Evolutionary conservation across 2,113 vertebrate species (phyloP), one percentile per base, ranked within the genome.

Genomic region (Oplegnathus fasciatus): DNA sequence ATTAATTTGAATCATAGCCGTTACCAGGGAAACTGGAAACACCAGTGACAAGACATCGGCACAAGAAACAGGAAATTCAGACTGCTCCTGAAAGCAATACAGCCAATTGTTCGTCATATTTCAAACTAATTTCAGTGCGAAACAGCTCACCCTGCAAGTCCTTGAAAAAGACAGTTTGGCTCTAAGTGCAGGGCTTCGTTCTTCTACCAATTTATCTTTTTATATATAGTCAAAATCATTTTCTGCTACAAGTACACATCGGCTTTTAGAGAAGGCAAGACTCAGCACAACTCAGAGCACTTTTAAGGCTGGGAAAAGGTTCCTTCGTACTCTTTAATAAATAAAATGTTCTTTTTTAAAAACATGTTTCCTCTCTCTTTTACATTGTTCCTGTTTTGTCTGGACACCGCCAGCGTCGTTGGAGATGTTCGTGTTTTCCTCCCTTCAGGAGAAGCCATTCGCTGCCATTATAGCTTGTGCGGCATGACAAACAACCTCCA

Each of bases 281-380:
- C 30, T 52, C 60, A n/a, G 81, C n/a, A 50, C 50, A 61, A 30
- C 61, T 69, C 14, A 0, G 40, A 9, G 37, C 44, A 24, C 72
- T 84, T 70, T 78, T 9, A 28, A 26, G n/a, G 37, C 22, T 52
- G n/a, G 9, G 17, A 28, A 57, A 48, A 48, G 14, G n/a, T 26
- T 72, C 37, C 40, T 20, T 70, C 6, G 9, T 18, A 10, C 52
- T 58, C 71, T 76, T 86, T 61, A 72, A 85, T 85, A 71, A 88
- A 73, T 75, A 87, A 83, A 83, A 68, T n/a, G 55, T 50, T 40
- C 37, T 30, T 46, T 69, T 55, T 54, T 28, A 20, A 52, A 30
- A 62, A 42, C 22, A 18, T 22, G 60, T 48, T 57, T 73, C 44
- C 54, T 40, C 22, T 46, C 52, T 6, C 5, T 30, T 42, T 65